A percentile compares a stretch with the other conserved stretches of the same genome.
These are phyloP conservation scores for Bolinopsis microptera DNA, from an alignment of 37 sponge, comb jelly and placozoan genomes.

Conservation along the genomic window DNA sequence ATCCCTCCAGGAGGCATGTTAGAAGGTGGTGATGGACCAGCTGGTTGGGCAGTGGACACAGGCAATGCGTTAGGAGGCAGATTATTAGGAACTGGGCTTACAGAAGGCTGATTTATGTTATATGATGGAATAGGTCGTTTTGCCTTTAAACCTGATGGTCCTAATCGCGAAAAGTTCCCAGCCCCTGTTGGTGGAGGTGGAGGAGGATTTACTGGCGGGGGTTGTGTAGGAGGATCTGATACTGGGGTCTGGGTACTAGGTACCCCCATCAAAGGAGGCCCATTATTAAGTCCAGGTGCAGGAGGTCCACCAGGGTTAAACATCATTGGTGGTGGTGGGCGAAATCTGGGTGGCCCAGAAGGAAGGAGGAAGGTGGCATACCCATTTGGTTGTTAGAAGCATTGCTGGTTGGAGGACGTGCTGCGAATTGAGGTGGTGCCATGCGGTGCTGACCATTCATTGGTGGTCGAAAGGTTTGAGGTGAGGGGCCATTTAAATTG, in stretches of 20 bases:
- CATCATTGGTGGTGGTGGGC: neutral
- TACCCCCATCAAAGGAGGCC: neutral
- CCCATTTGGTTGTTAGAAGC: neutral
- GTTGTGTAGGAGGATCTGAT: neutral
- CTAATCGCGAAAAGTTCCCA: neutral
- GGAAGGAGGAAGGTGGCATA: neutral
- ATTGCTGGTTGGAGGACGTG: neutral
- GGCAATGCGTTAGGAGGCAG: neutral
- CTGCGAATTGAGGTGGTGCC: neutral
- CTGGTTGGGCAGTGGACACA: neutral
- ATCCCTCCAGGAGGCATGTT: constrained; percentile 33
- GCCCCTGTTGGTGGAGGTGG: constrained; percentile 25
- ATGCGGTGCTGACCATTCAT: neutral
- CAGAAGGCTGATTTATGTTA: neutral
- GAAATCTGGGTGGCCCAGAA: neutral
- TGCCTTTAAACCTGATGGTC: neutral
- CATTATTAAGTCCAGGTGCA: neutral
- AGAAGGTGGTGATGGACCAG: neutral
- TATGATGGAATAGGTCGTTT: constrained; percentile 21
- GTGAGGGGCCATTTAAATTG: neutral
- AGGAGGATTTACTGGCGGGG: neutral
- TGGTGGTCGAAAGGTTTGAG: neutral
- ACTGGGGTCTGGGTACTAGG: neutral
- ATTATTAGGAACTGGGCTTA: neutral
- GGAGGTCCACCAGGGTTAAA: neutral